Conservation (phyloP, 2,888 invertebrate genomes). For the Eilema depressum region DNA sequence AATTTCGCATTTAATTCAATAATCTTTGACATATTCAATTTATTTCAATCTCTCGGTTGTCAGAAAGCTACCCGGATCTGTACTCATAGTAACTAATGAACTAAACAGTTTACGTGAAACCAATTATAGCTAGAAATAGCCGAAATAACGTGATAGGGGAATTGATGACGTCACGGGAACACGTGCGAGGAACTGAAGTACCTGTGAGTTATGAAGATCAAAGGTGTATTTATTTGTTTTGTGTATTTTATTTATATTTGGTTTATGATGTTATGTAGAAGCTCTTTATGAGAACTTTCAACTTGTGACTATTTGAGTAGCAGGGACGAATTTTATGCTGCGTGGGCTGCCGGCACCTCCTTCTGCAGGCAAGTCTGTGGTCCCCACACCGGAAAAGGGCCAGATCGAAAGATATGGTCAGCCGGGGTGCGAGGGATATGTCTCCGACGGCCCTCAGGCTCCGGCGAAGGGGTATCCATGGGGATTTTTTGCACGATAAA, state of each 20-base stretch:
- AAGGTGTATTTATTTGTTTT: conserved; percentile 20
- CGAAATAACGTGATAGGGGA: conserved; percentile 31
- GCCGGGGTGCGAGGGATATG: too few relatives aligned
- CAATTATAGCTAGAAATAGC: conserved; percentile 32
- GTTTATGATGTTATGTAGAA: conserved; percentile 2
- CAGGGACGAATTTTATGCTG: too few relatives aligned
- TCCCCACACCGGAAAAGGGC: too few relatives aligned
- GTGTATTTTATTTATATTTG: not conserved
- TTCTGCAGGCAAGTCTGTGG: too few relatives aligned
- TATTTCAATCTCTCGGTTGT: conserved; percentile 24
- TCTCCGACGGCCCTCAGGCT: too few relatives aligned
- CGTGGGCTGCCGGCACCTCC: too few relatives aligned
- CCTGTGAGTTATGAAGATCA: conserved; percentile 30
- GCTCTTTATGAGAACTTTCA: not conserved
- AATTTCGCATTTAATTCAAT: too few relatives aligned
- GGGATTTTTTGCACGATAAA: too few relatives aligned
- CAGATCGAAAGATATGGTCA: too few relatives aligned
- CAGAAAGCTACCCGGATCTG: conserved; percentile 30
- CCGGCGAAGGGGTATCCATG: too few relatives aligned
- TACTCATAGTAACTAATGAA: conserved; percentile 32
- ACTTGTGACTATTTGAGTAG: not conserved
- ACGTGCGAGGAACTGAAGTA: conserved; percentile 10
- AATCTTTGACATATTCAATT: not conserved
- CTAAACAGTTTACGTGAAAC: conserved; percentile 35
- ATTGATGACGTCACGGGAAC: conserved; percentile 30